Evolutionary conservation across 2,113 vertebrate species (phyloP).

Genomic region (Bubo bubo): DNA sequence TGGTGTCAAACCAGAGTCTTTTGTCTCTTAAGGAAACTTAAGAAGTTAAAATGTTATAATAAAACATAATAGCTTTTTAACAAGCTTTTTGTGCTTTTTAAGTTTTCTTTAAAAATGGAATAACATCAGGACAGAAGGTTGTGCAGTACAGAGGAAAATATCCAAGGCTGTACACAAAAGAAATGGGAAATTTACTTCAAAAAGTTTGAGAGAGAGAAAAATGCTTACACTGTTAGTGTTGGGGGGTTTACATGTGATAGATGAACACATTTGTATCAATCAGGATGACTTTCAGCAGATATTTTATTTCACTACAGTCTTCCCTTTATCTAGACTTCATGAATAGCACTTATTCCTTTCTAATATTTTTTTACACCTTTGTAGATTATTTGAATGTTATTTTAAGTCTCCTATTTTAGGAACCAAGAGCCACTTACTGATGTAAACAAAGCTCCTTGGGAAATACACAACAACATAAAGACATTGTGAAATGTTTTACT

Average conservation of each 20-base stretch:
- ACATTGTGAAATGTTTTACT: conserved; percentile 32
- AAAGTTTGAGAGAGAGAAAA: not conserved
- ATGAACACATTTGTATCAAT: not conserved
- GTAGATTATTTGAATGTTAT: not conserved
- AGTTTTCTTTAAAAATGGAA: not conserved
- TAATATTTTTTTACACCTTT: not conserved
- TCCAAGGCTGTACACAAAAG: not conserved
- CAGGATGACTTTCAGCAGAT: not conserved
- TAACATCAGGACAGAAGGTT: not conserved
- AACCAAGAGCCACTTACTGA: not conserved
- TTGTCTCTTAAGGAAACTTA: not conserved
- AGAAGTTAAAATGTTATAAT: not conserved
- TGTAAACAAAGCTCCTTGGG: conserved; percentile 14
- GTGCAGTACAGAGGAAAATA: not conserved
- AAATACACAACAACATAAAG: not conserved
- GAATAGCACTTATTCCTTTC: not conserved
- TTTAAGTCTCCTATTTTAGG: not conserved
- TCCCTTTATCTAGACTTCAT: not conserved
- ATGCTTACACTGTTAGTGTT: not conserved
- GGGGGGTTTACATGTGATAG: not conserved
- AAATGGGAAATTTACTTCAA: not conserved
- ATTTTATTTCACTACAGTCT: not conserved
- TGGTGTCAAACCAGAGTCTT: not conserved
- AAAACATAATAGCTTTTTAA: not conserved
- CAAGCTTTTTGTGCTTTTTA: not conserved